Percentiles rank a stretch among this genome's conserved stretches.
phyloP scores from a whole-genome alignment of 2,797 vertebrate genomes.

The Aphelocoma californica region DNA sequence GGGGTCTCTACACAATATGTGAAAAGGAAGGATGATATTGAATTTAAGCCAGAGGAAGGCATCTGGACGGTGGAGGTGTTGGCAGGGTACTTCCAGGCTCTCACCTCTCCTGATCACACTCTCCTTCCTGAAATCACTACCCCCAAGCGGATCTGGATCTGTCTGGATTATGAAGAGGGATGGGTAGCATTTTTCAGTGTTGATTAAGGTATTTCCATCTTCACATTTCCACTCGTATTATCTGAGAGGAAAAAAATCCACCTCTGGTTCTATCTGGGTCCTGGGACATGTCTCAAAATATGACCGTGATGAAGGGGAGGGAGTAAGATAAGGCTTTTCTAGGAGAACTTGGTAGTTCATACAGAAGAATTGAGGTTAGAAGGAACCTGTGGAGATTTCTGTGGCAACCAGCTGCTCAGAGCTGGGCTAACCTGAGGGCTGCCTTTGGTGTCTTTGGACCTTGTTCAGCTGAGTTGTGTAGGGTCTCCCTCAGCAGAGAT shows the following conservation, averaged over 20 bases:
- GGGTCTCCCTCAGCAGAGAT: not conserved
- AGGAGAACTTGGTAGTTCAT: not conserved
- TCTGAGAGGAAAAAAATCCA: not conserved
- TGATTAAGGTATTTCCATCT: not conserved
- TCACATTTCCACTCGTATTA: not conserved
- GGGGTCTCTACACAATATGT: constrained; percentile 54
- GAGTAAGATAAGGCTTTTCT: not conserved
- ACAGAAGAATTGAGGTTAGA: not conserved
- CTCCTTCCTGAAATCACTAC: not conserved
- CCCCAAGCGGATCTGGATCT: not conserved
- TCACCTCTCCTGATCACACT: not conserved
- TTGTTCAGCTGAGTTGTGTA: not conserved
- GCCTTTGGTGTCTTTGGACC: not conserved
- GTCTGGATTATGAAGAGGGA: not conserved
- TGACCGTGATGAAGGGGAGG: not conserved
- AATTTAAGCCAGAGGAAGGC: constrained; percentile 59
- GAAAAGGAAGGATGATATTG: constrained; percentile 57
- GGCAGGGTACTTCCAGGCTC: not conserved
- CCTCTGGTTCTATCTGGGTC: not conserved
- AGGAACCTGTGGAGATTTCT: not conserved
- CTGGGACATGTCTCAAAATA: not conserved
- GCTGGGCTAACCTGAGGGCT: not conserved
- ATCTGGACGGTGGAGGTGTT: constrained; percentile 70
- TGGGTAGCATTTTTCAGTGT: not conserved
- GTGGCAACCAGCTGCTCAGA: not conserved